phyloP scores from a whole-genome alignment of 2,113 vertebrate genomes.

The Xyrauchen texanus region DNA sequence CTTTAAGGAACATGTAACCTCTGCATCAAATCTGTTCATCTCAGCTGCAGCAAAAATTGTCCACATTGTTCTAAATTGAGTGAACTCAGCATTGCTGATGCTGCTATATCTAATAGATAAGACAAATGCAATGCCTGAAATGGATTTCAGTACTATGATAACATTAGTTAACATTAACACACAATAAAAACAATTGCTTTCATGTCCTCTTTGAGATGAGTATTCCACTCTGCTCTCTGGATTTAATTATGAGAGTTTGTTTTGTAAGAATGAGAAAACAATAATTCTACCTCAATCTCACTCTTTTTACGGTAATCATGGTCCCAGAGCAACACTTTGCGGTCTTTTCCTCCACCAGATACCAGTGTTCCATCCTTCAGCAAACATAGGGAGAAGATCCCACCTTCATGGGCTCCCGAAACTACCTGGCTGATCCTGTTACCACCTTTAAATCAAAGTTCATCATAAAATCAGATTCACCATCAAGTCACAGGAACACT shows the following conservation, averaged over 20 bases:
- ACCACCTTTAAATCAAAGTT: slow-evolving; percentile 73
- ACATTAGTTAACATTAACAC: no score
- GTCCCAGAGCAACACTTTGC: slow-evolving; percentile 84
- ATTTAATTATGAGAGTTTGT: not conserved
- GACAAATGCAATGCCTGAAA: not conserved
- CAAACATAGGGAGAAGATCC: slow-evolving; percentile 85
- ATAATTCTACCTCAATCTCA: slow-evolving; percentile 80
- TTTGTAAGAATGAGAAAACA: not conserved
- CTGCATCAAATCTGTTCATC: no score
- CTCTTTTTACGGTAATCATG: slow-evolving; percentile 80
- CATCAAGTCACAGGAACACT: not conserved
- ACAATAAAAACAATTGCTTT: no score
- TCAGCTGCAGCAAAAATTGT: not conserved
- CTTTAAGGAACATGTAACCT: no score
- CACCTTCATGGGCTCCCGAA: slow-evolving; percentile 83
- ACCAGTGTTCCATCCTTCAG: slow-evolving; percentile 87
- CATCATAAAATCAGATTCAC: not conserved
- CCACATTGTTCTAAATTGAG: not conserved
- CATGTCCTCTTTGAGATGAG: not conserved
- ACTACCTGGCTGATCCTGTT: slow-evolving; percentile 84
- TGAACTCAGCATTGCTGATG: not conserved
- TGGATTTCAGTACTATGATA: not conserved
- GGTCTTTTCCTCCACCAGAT: slow-evolving; percentile 88
- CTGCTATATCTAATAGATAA: not conserved
- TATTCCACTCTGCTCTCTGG: not conserved